These are phyloP conservation scores for Arothron firmamentum DNA, from an alignment of 2,113 vertebrate species.

Conservation along the genomic window DNA sequence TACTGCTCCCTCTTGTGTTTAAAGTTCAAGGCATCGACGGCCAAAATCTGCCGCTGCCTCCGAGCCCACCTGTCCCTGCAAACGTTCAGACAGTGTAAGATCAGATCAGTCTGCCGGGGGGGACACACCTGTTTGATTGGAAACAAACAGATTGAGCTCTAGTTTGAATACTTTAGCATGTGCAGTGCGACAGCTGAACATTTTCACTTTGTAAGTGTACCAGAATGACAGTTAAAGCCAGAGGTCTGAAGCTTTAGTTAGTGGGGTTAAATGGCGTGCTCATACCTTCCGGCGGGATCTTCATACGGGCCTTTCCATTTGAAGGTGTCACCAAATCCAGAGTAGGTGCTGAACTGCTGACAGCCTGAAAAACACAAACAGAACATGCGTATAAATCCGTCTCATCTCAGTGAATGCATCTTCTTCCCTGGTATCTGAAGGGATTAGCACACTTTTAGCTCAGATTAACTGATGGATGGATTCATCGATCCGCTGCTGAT, in stretches of 20 bases:
- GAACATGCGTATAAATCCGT: no score
- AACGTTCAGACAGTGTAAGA: neutral
- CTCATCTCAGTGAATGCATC: neutral
- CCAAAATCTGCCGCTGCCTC: conserved; percentile 60
- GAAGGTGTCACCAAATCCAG: conserved; percentile 59
- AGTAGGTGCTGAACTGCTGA: conserved; percentile 59
- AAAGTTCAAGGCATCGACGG: conserved; percentile 68
- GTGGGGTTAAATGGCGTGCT: neutral
- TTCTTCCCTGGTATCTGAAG: no score
- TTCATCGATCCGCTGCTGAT: neutral
- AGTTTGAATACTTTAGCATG: no score
- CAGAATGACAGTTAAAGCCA: no score
- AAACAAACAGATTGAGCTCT: no score
- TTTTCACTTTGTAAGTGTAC: no score
- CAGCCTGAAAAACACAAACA: conserved; percentile 47
- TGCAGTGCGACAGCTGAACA: no score
- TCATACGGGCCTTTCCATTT: conserved; percentile 33
- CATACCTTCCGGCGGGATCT: conserved; percentile 29
- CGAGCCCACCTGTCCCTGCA: conserved; percentile 65
- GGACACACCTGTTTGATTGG: neutral
- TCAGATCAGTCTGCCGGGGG: no score
- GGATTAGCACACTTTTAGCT: no score
- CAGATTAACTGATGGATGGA: neutral
- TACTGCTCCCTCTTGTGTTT: conserved; percentile 52
- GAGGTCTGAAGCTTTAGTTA: accelerated